Evolutionary conservation across 1,140 invertebrate genomes (phyloP), one percentile per base, ranked within the genome.

Genomic region (Radopholus similis): DNA sequence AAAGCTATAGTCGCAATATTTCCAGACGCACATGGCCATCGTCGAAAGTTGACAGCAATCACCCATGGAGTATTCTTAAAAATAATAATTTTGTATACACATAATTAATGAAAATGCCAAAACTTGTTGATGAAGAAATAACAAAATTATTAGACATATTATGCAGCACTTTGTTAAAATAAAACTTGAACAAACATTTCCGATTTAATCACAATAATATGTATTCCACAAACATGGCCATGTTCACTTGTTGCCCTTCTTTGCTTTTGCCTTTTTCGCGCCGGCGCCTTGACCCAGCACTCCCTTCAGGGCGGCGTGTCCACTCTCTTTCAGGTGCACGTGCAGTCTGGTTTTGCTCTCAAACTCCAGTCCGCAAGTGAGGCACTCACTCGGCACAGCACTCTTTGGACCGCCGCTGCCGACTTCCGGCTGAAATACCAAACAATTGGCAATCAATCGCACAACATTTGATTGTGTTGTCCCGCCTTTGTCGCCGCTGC

Each of bases 311-410:
- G 32, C 30, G 13, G 72, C 72, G 62, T 74, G 72, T 0, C 72
- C 72, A 26, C 54, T 70, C n/a, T 51, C 57, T 26, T 65, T 59
- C 37, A 74, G 51, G 47, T 74, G 72, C 21, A 49, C 28, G 38
- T 76, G 74, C 5, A 74, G 63, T 67, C 73, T 74, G 15, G 66
- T 57, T 23, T 59, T 57, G 5, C 71, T 73, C 13, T 69, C 60
- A 44, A 74, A 74, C 37, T 47, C 42, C 42, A 54, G 53, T 2
- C 35, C 38, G 37, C 72, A 74, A 2, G 54, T 42, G 34, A 34
- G 15, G 54, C 72, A 74, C 15, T 58, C 55, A 28, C 18, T 34
- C 15, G 64, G 18, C 32, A 60, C 42, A 3, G 71, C 65, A 18
- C 40, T n/a, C 57, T 23, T 65, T 63, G 11, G 69, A 51, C 30